phyloP scores from a whole-genome alignment of 2,888 invertebrate species.

The Coenonympha arcania region DNA sequence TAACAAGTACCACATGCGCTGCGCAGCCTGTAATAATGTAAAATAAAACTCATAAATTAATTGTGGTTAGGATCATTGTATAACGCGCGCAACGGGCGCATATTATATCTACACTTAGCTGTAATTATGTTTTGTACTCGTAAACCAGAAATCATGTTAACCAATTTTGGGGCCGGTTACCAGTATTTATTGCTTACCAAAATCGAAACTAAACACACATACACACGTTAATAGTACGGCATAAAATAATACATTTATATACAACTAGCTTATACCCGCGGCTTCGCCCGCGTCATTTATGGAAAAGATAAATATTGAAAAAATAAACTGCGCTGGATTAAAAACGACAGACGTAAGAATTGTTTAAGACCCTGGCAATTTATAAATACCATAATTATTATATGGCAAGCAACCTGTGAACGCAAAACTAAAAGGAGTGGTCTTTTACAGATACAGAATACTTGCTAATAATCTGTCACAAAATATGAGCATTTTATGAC shows the following conservation, averaged over 20 bases:
- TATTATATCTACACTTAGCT: slow-evolving; percentile 30
- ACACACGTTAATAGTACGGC: neutral
- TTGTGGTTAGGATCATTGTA: slow-evolving; percentile 31
- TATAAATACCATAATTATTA: too few species aligned
- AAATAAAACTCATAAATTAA: slow-evolving; percentile 30
- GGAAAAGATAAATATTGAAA: too few species aligned
- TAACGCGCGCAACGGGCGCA: slow-evolving; percentile 33
- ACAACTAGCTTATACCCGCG: too few species aligned
- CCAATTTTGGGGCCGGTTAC: slow-evolving; percentile 30
- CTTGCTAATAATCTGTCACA: too few species aligned
- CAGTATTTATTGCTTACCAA: slow-evolving; percentile 19
- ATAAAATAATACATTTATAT: neutral
- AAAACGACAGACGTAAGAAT: too few species aligned
- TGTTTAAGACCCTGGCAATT: too few species aligned
- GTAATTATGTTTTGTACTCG: slow-evolving; percentile 45
- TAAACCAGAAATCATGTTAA: slow-evolving; percentile 49
- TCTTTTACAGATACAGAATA: too few species aligned
- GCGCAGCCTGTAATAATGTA: neutral
- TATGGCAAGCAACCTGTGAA: too few species aligned
- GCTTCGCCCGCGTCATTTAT: too few species aligned
- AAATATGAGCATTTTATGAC: too few species aligned
- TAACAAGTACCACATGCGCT: neutral
- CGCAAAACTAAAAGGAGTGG: too few species aligned
- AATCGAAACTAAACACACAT: slow-evolving; percentile 15
- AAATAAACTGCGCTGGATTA: too few species aligned